These are phyloP conservation scores for Euura saliciscinereae DNA, from an alignment of 1,140 invertebrate genomes.

Conservation along the genomic window DNA sequence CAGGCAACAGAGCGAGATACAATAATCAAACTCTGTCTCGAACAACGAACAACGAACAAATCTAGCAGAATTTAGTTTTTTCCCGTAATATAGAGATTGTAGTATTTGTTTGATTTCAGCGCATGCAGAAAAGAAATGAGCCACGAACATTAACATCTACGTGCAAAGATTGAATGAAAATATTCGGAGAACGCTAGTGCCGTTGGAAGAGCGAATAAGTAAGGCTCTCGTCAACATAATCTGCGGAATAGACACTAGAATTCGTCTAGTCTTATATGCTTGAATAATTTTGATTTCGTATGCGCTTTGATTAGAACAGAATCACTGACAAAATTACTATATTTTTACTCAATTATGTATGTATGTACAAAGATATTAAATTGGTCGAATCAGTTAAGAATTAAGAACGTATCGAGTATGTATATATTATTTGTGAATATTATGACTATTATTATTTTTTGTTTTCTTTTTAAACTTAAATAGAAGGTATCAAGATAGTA, in stretches of 20 bases:
- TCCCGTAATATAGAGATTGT: neutral
- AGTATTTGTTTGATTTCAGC: neutral
- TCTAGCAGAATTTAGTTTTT: neutral
- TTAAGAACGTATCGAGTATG: neutral
- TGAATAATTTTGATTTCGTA: neutral
- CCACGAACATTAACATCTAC: neutral
- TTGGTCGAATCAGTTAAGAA: neutral
- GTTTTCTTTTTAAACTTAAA: no score
- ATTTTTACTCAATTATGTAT: neutral
- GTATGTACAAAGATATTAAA: neutral
- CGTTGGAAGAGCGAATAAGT: no score
- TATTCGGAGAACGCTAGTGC: neutral
- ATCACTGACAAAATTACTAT: neutral
- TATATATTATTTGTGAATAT: neutral
- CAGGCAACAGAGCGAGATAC: neutral
- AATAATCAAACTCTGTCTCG: neutral
- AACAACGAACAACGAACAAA: neutral
- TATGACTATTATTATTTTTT: no score
- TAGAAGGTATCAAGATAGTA: no score
- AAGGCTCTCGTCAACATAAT: no score
- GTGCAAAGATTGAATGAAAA: neutral
- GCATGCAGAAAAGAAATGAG: neutral
- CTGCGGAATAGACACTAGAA: no score
- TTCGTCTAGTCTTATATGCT: no score
- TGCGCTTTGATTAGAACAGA: neutral